Evolutionary conservation across 1,140 invertebrate species (phyloP).

Genomic region (Pogonomyrmex barbatus): DNA sequence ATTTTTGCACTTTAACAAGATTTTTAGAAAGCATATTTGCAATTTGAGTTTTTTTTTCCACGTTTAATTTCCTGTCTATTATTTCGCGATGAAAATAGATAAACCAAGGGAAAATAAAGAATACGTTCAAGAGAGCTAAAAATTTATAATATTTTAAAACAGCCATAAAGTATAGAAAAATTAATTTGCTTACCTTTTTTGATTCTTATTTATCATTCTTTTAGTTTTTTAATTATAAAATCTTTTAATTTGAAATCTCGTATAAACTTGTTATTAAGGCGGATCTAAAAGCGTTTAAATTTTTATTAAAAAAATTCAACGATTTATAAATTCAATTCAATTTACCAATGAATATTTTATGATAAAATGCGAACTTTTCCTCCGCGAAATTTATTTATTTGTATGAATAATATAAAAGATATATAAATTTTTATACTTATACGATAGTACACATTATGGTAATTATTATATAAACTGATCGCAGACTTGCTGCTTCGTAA

Average conservation of each 20-base stretch:
- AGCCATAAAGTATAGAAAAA: background rate
- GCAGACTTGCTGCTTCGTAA: background rate
- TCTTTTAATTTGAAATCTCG: background rate
- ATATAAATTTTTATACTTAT: background rate
- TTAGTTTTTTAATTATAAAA: constrained; percentile 4
- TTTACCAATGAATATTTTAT: background rate
- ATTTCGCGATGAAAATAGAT: background rate
- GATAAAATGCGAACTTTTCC: background rate
- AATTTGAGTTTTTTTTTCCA: background rate
- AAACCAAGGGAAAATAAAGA: background rate
- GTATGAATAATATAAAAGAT: background rate
- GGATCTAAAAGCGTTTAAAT: background rate
- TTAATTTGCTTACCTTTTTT: background rate
- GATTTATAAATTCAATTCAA: background rate
- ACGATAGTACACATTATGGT: background rate
- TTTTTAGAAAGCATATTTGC: background rate
- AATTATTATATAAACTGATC: background rate
- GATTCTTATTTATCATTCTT: background rate
- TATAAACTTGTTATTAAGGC: background rate
- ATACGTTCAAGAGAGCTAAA: constrained; percentile 4
- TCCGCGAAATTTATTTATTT: constrained; percentile 3
- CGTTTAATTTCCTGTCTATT: background rate
- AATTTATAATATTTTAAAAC: background rate
- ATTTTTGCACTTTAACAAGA: background rate
- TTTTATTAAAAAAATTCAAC: background rate